These are phyloP conservation scores for Eristalinus sepulchralis DNA, from an alignment of 2,888 invertebrate species.

Conservation along the genomic window DNA sequence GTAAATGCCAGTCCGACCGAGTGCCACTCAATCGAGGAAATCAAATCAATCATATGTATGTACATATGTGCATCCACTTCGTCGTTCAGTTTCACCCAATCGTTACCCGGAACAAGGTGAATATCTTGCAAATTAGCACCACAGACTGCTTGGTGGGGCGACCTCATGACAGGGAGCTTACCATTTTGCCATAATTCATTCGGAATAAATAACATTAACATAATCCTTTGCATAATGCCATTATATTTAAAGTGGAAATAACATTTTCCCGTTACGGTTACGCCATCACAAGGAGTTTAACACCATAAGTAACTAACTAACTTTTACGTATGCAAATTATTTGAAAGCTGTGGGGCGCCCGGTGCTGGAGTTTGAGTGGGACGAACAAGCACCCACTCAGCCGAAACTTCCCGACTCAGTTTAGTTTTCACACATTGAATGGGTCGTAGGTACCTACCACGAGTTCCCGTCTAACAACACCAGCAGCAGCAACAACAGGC, in stretches of 20 bases:
- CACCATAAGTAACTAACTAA: slow-evolving; percentile 71
- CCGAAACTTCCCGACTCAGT: slow-evolving; percentile 59
- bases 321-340: slow-evolving; percentile 70
- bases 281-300: slow-evolving; percentile 70
- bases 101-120: neutral
- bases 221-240: slow-evolving; percentile 69
- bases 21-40: neutral
- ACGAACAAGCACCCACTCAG: slow-evolving; percentile 45
- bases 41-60: neutral
- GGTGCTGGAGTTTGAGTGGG: slow-evolving; percentile 18
- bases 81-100: neutral
- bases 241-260: slow-evolving; percentile 70
- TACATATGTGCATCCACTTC: neutral
- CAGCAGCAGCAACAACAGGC: slow-evolving; percentile 61
- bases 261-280: slow-evolving; percentile 70
- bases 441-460: slow-evolving; percentile 4
- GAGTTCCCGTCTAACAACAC: slow-evolving; percentile 60
- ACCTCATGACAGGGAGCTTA: slow-evolving; percentile 16
- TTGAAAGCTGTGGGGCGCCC: slow-evolving; percentile 37
- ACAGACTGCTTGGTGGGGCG: neutral
- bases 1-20: neutral
- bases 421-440: slow-evolving; percentile 36
- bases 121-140: neutral
- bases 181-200: slow-evolving; percentile 64
- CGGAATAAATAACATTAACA: slow-evolving; percentile 70